A percentile compares a stretch with the other conserved stretches of the same genome.
phyloP scores from a whole-genome alignment of 1,140 invertebrate species.

The Trypoxylus dichotomus region DNA sequence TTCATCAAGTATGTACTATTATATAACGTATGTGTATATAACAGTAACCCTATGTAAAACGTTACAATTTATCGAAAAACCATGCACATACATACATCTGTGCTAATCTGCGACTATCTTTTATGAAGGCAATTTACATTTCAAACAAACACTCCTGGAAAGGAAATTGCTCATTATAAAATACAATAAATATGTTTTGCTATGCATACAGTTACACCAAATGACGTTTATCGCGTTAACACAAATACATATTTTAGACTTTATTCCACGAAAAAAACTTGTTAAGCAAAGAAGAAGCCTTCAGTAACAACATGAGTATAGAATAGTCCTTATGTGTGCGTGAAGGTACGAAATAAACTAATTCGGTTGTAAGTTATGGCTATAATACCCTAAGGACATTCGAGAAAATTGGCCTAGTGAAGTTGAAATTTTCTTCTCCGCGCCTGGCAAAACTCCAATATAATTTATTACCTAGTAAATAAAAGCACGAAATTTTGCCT shows the following conservation, averaged over 20 bases:
- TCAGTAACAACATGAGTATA: neutral
- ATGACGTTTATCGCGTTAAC: neutral
- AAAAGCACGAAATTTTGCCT: neutral
- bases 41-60: too few species aligned
- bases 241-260: neutral
- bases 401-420: neutral
- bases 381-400: neutral
- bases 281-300: neutral
- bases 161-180: slow-evolving; percentile 7
- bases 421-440: neutral
- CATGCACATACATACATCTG: neutral
- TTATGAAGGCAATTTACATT: neutral
- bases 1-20: neutral
- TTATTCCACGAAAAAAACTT: neutral
- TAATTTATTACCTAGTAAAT: neutral
- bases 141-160: neutral
- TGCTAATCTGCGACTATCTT: neutral
- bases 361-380: neutral
- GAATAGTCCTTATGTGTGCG: neutral
- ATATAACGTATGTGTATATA: too few species aligned
- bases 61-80: neutral
- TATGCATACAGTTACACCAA: neutral
- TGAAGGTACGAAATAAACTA: neutral
- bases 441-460: neutral
- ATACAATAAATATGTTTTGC: neutral